Conservation (phyloP, 2,797 vertebrate species). For the Leuciscus waleckii region DNA sequence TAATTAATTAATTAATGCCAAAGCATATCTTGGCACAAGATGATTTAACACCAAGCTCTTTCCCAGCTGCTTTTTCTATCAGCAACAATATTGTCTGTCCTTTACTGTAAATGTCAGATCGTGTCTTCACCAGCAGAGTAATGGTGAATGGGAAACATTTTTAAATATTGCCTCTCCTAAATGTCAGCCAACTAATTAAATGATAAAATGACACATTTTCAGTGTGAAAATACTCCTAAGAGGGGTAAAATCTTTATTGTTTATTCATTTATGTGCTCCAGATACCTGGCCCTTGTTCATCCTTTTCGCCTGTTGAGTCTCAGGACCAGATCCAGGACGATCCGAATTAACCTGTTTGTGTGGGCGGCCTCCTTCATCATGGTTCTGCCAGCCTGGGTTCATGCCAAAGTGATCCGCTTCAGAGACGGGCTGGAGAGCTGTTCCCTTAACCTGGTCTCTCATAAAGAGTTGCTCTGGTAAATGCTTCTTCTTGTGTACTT, state of each 20-base stretch:
- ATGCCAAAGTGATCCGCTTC: slow-evolving; percentile 77
- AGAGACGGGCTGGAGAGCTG: slow-evolving; percentile 75
- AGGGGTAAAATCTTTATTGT: too few species aligned
- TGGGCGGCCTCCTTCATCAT: slow-evolving; percentile 70
- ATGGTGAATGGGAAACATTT: background rate
- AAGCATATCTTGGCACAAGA: background rate
- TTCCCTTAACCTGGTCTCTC: slow-evolving; percentile 74
- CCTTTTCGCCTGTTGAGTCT: slow-evolving; percentile 71
- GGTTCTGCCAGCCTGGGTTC: slow-evolving; percentile 69
- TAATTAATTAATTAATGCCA: background rate
- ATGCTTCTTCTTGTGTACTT: slow-evolving; percentile 7
- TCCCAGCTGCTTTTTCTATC: background rate
- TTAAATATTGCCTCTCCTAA: background rate
- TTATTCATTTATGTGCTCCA: slow-evolving; percentile 54
- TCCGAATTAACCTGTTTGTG: slow-evolving; percentile 71
- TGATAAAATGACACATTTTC: background rate
- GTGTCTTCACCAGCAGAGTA: background rate
- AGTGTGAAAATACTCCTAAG: background rate
- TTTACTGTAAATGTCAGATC: background rate
- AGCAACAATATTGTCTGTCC: background rate
- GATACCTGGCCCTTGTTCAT: slow-evolving; percentile 74
- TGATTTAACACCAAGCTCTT: background rate
- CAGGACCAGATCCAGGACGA: slow-evolving; percentile 71
- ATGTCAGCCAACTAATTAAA: background rate
- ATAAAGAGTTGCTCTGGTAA: slow-evolving; percentile 70